Evolutionary conservation across 2,113 vertebrate species (phyloP).

Genomic region (Triplophysa rosa): DNA sequence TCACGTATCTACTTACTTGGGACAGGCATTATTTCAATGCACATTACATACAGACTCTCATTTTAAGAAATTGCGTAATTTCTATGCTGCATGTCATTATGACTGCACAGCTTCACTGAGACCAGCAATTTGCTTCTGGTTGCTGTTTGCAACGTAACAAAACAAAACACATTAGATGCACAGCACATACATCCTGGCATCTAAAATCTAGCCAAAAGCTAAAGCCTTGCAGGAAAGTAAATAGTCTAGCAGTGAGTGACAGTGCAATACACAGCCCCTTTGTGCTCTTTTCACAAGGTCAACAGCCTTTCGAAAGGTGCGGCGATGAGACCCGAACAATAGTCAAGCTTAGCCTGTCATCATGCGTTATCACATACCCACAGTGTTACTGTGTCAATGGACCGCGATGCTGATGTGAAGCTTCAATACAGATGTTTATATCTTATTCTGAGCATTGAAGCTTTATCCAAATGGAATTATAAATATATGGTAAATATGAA

Average conservation of each 20-base stretch:
- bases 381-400: background rate
- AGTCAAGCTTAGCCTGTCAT: slow-evolving; percentile 49
- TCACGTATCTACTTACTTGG: background rate
- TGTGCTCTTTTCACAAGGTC: slow-evolving; percentile 66
- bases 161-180: background rate
- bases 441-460: background rate
- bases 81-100: too few species aligned
- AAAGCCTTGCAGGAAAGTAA: slow-evolving; percentile 1
- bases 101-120: too few species aligned
- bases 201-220: background rate
- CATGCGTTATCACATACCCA: background rate
- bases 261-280: slow-evolving; percentile 47
- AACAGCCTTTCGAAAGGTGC: slow-evolving; percentile 56
- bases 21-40: too few species aligned
- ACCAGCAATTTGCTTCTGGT: background rate
- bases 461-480: background rate
- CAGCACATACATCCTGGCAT: background rate
- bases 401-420: background rate
- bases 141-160: background rate
- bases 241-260: slow-evolving; percentile 33
- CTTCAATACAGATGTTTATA: background rate
- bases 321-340: slow-evolving; percentile 50
- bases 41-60: too few species aligned
- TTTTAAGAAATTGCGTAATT: too few species aligned
- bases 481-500: background rate